Percentiles rank a stretch among this genome's conserved stretches.
phyloP scores from a whole-genome alignment of 2,113 vertebrate species.

The Ciconia stormi region DNA sequence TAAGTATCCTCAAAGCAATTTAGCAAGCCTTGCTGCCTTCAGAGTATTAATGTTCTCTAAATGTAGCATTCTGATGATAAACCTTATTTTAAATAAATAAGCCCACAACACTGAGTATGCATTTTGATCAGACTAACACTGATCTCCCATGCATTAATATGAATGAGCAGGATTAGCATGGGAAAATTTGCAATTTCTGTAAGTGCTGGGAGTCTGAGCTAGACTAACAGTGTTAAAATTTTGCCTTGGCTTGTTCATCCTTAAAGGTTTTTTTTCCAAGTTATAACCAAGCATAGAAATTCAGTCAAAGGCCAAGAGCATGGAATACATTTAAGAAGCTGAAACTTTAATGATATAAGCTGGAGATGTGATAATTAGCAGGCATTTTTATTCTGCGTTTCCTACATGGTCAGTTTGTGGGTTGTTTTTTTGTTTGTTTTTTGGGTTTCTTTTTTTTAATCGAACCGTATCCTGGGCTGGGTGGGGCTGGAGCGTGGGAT shows the following conservation, averaged over 20 bases:
- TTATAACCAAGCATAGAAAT: background rate
- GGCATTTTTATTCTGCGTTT: background rate
- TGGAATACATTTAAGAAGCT: background rate
- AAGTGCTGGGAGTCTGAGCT: background rate
- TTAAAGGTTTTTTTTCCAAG: background rate
- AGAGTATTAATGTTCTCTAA: constrained; percentile 10
- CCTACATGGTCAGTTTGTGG: background rate
- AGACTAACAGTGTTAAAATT: background rate
- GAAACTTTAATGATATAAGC: background rate
- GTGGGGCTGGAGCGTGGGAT: background rate
- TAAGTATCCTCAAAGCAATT: background rate
- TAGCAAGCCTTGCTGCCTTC: background rate
- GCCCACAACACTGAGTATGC: background rate
- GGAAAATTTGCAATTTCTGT: background rate
- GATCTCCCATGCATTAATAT: constrained; percentile 41
- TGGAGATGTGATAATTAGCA: background rate
- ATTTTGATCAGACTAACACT: constrained; percentile 30
- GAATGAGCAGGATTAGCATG: constrained; percentile 47
- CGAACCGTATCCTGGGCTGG: background rate
- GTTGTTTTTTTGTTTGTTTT: background rate
- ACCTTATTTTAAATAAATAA: constrained; percentile 29
- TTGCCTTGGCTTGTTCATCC: background rate
- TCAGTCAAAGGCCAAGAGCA: background rate
- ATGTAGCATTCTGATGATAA: constrained; percentile 13
- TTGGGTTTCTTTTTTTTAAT: too few species aligned